Percentiles rank a stretch among this genome's conserved stretches.
Evolutionary conservation across 2,888 invertebrate species (phyloP).

Genomic region (Galerucella nymphaeae): DNA sequence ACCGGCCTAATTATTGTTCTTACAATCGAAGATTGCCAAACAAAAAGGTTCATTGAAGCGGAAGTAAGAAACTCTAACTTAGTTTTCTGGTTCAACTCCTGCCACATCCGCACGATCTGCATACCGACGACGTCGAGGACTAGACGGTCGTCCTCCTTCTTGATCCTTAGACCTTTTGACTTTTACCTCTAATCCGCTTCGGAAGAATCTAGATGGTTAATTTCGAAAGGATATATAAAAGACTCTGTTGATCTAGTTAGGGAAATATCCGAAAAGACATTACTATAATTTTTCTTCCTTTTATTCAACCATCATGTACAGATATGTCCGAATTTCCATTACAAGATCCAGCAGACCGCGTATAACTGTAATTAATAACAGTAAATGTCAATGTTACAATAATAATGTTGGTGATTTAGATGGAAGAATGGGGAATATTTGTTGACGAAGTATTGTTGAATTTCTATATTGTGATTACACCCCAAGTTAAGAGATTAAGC

Average conservation of each 20-base stretch:
- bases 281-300: constrained; percentile 35
- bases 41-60: constrained; percentile 44
- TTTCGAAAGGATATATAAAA: neutral
- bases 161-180: constrained; percentile 11
- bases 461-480: constrained; percentile 35
- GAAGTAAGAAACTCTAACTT: constrained; percentile 57
- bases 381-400: constrained; percentile 54
- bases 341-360: constrained; percentile 40
- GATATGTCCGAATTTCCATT: constrained; percentile 36
- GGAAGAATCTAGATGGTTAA: constrained; percentile 5
- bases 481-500: constrained; percentile 61
- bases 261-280: neutral
- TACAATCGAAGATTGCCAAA: neutral
- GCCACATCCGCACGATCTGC: constrained; percentile 55
- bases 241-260: neutral
- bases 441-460: constrained; percentile 58
- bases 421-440: constrained; percentile 53
- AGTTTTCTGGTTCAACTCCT: constrained; percentile 45
- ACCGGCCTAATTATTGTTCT: constrained; percentile 11
- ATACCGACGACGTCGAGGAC: constrained; percentile 43
- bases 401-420: constrained; percentile 51
- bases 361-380: constrained; percentile 50
- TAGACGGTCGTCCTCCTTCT: constrained; percentile 22
- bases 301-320: constrained; percentile 39
- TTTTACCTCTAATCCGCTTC: constrained; percentile 22